Conservation (phyloP, 1,140 invertebrate species). For the Dufourea novaeangliae region DNA sequence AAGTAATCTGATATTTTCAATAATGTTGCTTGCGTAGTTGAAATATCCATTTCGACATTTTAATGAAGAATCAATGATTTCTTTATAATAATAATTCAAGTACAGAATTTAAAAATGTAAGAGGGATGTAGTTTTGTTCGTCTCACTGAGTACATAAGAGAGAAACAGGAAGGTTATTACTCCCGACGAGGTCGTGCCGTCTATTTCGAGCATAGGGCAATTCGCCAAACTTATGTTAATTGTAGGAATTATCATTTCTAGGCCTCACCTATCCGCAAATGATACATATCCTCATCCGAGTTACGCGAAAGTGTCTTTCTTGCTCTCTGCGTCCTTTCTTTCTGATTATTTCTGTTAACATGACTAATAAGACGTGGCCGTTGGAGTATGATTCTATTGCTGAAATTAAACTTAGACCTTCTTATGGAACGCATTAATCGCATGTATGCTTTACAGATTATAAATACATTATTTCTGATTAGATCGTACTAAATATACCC, state of each 20-base stretch:
- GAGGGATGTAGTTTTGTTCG: not conserved
- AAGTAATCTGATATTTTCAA: no score
- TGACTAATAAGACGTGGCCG: not conserved
- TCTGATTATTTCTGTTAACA: not conserved
- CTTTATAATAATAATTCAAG: no score
- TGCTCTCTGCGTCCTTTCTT: not conserved
- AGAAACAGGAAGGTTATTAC: slow-evolving; percentile 78
- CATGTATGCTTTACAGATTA: not conserved
- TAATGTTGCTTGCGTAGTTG: no score
- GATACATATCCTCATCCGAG: slow-evolving; percentile 16
- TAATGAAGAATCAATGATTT: no score
- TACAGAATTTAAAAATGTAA: not conserved
- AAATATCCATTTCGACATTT: no score
- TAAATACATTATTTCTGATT: not conserved
- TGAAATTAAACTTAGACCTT: not conserved
- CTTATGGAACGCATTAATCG: not conserved
- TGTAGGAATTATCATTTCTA: slow-evolving; percentile 75
- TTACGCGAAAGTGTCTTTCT: not conserved
- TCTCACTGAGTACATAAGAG: slow-evolving; percentile 40
- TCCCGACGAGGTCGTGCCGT: slow-evolving; percentile 70
- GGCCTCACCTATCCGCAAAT: slow-evolving; percentile 9
- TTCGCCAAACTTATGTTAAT: slow-evolving; percentile 79
- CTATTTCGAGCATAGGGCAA: slow-evolving; percentile 77
- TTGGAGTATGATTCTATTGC: not conserved
- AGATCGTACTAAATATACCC: no score